Conservation (phyloP, 1,140 invertebrate species). For the Papilio glaucus region DNA sequence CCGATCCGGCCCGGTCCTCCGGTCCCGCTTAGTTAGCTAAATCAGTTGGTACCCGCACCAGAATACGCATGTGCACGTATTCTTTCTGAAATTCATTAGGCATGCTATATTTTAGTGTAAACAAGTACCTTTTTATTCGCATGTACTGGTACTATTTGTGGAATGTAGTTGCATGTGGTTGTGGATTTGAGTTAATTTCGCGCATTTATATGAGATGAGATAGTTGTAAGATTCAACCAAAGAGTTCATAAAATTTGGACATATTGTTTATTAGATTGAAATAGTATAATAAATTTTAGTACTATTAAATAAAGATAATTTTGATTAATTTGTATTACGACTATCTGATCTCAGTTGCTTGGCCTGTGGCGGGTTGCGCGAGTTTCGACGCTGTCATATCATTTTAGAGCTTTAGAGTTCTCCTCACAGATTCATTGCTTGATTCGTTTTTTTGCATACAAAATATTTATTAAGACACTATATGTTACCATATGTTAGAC, state of each 20-base stretch:
- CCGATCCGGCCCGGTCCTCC: too few relatives aligned
- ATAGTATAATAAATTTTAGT: background rate
- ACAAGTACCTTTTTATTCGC: background rate
- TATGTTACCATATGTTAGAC: too few relatives aligned
- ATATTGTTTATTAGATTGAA: background rate
- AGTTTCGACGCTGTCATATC: slow-evolving; percentile 54
- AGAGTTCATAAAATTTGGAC: too few relatives aligned
- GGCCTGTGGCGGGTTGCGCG: slow-evolving; percentile 29
- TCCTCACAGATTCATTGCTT: too few relatives aligned
- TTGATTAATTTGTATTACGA: background rate
- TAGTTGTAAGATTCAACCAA: too few relatives aligned
- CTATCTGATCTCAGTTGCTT: background rate
- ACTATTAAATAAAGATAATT: background rate
- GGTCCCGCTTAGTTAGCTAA: too few relatives aligned
- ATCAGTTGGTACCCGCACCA: too few relatives aligned
- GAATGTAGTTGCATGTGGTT: background rate
- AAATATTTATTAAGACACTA: too few relatives aligned
- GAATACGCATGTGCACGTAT: too few relatives aligned
- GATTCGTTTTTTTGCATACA: too few relatives aligned
- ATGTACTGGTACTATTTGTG: background rate
- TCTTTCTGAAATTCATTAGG: too few relatives aligned
- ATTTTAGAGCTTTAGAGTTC: too few relatives aligned
- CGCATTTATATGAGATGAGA: background rate
- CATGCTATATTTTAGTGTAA: background rate
- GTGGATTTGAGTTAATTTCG: background rate